A percentile compares a stretch with the other conserved stretches of the same genome.
Conservation (phyloP, 2,797 vertebrate genomes). For the Capromys pilorides region DNA sequence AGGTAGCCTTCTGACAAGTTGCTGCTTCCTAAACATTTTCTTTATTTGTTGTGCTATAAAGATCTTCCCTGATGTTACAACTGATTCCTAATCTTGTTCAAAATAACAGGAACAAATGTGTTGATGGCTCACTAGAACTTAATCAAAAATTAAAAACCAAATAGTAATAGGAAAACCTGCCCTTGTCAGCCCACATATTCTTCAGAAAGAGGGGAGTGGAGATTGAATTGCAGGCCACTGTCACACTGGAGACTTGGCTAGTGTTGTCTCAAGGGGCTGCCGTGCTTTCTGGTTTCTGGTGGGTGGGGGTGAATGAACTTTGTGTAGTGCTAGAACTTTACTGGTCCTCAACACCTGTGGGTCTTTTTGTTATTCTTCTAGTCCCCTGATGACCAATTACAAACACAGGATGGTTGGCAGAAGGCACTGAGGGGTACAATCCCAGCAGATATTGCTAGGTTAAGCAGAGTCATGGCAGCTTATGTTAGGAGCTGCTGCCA, state of each 20-base stretch:
- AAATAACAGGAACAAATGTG: constrained; percentile 41
- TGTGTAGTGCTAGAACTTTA: background rate
- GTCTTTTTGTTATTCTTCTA: background rate
- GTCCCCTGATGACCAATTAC: background rate
- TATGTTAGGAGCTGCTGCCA: background rate
- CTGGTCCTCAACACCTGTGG: background rate
- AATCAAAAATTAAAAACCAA: constrained; percentile 45
- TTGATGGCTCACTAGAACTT: constrained; percentile 37
- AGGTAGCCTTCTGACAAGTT: background rate
- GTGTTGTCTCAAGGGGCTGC: too few species aligned
- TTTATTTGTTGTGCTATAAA: background rate
- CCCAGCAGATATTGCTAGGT: background rate
- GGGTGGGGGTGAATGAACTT: background rate
- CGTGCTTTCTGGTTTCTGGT: background rate
- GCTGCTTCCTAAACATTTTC: background rate
- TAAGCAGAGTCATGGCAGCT: background rate
- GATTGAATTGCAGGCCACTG: background rate
- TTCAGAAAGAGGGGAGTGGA: background rate
- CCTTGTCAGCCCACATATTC: background rate
- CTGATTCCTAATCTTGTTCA: background rate
- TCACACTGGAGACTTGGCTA: accelerated
- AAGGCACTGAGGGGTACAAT: background rate
- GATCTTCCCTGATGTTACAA: constrained; percentile 27
- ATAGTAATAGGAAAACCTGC: constrained; percentile 11
- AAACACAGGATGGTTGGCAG: background rate